Evolutionary conservation across 2,113 vertebrate species (phyloP).

Genomic region (Coracopsis vasa): DNA sequence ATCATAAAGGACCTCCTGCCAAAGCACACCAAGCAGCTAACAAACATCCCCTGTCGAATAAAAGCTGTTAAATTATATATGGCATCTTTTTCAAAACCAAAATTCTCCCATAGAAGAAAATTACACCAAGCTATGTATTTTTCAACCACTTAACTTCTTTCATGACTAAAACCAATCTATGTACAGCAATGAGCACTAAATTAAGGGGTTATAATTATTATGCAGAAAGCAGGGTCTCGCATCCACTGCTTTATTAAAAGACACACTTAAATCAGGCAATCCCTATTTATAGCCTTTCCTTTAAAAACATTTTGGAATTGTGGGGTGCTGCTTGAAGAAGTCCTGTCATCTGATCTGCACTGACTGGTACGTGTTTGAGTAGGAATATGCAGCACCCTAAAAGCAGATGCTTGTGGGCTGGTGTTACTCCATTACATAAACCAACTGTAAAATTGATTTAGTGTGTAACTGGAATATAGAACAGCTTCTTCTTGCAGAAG

Average conservation of each 20-base stretch:
- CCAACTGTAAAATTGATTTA: constrained; percentile 5
- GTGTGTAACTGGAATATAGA: background rate
- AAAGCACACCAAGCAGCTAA: background rate
- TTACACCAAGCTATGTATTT: background rate
- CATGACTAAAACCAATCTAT: background rate
- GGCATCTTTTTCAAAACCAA: background rate
- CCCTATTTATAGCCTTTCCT: background rate
- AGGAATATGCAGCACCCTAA: background rate
- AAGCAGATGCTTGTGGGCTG: constrained; percentile 50
- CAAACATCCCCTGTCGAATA: background rate
- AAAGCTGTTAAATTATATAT: background rate
- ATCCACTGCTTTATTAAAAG: background rate
- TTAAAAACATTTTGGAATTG: background rate
- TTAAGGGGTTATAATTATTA: background rate
- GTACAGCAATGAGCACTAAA: background rate
- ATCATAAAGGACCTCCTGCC: background rate
- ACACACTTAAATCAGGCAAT: background rate
- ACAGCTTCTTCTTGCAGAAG: constrained; percentile 10
- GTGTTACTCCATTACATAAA: constrained; percentile 59
- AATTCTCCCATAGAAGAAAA: background rate
- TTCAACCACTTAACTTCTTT: background rate
- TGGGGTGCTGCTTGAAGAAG: background rate
- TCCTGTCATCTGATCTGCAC: constrained; percentile 14
- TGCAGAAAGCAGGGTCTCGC: background rate
- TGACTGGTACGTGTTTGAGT: background rate